Evolutionary conservation across 2,113 vertebrate species (phyloP), one percentile per base, ranked within the genome.

Genomic region (Parus major): DNA sequence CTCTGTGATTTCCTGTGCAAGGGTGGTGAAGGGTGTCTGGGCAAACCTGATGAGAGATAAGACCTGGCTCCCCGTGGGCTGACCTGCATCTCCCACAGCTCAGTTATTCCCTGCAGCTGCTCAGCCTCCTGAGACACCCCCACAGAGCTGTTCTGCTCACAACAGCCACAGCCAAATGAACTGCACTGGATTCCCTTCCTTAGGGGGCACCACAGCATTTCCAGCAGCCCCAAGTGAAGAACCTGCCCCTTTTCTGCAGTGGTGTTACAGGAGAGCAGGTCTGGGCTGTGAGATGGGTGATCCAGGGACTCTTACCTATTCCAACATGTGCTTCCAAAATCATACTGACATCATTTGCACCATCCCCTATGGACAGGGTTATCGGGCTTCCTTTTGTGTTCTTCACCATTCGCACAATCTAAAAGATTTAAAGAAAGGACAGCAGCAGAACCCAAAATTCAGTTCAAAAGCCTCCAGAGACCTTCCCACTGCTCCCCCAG

Each of bases 371-470:
- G 4, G 99, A 99, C 28, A 99, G 98, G 0, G 99, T 99, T 92
- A 99, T 99, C 0, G 99, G 99, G 64, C 95, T 98, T 47, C 99
- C 99, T 98, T 99, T 99, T 12, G 98, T 99, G 93, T 98, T 99
- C 98, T 99, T 99, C 88, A 99, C 99, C 99, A 99, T 98, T 95
- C 98, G 99, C 81, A 99, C 99, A 24, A 99, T 99, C 99, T 99
- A 91, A 73, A 66, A 88, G 25, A 56, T 66, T 86, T 25, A 28
- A 5, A 86, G 55, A 76, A 69, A 80, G 5, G 53, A 89, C 23
- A 96, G 73, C 69, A 69, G 35, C 79, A 88, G 78, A 86, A 64
- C 46, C 28, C 25, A 70, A 63, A 41, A 27, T 21, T 70, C 56
- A 49, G n/a, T 65, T 49, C 7, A 80, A 87, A 85, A 42, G 31